Percentiles rank a stretch among this genome's conserved stretches.
phyloP scores from a whole-genome alignment of 1,140 invertebrate genomes.

The Scaptomyza graminum region DNA sequence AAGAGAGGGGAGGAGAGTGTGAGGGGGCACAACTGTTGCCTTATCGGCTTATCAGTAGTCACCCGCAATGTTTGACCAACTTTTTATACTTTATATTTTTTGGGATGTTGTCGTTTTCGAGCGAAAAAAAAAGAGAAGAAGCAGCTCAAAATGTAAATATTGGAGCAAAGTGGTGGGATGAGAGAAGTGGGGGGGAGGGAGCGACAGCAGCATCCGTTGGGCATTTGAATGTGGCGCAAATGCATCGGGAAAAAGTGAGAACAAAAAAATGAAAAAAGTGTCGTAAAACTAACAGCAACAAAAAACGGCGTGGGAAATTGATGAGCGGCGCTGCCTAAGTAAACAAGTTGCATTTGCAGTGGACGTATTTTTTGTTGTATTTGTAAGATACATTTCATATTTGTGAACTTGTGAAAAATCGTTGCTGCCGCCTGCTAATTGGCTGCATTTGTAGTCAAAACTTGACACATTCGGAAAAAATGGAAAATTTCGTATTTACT shows the following conservation, averaged over 20 bases:
- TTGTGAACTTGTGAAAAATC: conserved; percentile 81
- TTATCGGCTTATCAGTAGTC: conserved; percentile 59
- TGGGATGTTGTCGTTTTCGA: conserved; percentile 40
- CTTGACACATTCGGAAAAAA: conserved; percentile 65
- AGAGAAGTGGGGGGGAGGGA: background rate
- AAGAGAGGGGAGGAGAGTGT: background rate
- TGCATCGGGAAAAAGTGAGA: conserved; percentile 17
- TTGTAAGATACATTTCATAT: conserved; percentile 74
- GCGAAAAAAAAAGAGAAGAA: conserved; percentile 48
- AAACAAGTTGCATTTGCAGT: conserved; percentile 43
- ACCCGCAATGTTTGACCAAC: conserved; percentile 58
- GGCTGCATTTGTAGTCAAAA: conserved; percentile 71
- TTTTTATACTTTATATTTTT: conserved; percentile 22
- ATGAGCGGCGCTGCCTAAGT: conserved; percentile 63
- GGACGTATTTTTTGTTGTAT: no score
- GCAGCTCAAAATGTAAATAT: conserved; percentile 46
- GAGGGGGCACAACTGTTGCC: conserved; percentile 29
- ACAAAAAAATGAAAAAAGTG: no score
- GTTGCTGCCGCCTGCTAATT: conserved; percentile 66
- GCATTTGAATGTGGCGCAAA: conserved; percentile 53
- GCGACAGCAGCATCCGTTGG: conserved; percentile 60
- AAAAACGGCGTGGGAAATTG: conserved; percentile 68
- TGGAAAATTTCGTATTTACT: conserved; percentile 63
- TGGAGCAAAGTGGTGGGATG: conserved; percentile 1
- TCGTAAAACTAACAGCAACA: conserved; percentile 53